Percentiles rank a stretch among this genome's conserved stretches.
phyloP scores from a whole-genome alignment of 2,797 vertebrate species.

The Nyctibius grandis region DNA sequence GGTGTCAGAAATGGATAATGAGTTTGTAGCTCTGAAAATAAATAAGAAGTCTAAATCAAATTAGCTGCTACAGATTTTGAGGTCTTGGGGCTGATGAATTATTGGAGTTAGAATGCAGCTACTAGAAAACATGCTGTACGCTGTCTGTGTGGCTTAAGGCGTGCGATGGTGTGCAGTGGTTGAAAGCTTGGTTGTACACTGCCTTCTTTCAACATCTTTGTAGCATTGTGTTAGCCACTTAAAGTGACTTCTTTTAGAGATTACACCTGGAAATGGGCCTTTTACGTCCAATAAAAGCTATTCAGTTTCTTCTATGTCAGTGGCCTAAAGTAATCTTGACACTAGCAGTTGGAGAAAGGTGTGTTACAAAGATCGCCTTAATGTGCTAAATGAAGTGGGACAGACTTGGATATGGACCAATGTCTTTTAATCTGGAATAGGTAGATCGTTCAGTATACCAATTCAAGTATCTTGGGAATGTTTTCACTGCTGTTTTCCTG shows the following conservation, averaged over 20 bases:
- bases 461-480: neutral
- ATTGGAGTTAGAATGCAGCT: neutral
- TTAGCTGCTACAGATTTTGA: neutral
- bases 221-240: neutral
- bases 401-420: neutral
- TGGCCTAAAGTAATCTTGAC: neutral
- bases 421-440: neutral
- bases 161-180: neutral
- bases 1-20: neutral
- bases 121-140: fast-evolving
- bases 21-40: neutral
- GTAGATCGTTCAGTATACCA: neutral
- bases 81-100: neutral
- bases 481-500: neutral
- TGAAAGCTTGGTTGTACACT: neutral
- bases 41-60: neutral
- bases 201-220: neutral
- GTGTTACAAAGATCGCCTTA: neutral
- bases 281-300: neutral
- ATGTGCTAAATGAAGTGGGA: neutral
- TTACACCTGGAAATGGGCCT: neutral
- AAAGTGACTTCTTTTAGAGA: neutral
- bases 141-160: neutral
- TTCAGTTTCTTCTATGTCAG: neutral
- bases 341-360: neutral